Evolutionary conservation across 2,797 vertebrate species (phyloP).

Genomic region (Vultur gryphus): DNA sequence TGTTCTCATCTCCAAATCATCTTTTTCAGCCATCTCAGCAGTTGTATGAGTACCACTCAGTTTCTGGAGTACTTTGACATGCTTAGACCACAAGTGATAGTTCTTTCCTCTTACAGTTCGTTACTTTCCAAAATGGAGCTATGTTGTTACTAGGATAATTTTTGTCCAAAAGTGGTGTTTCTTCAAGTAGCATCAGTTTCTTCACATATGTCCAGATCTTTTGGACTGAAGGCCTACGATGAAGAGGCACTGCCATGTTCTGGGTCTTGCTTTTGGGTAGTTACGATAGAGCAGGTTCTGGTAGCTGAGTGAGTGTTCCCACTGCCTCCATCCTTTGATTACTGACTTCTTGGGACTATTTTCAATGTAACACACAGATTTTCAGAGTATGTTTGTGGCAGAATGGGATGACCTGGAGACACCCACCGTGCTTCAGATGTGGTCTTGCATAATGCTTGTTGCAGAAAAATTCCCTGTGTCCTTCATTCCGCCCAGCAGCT

Average conservation of each 20-base stretch:
- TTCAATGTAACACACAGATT: background rate
- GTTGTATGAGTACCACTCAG: background rate
- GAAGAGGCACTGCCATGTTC: background rate
- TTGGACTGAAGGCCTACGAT: background rate
- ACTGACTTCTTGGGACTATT: background rate
- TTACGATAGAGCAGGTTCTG: background rate
- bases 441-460: background rate
- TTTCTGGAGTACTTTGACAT: background rate
- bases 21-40: background rate
- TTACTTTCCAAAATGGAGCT: background rate
- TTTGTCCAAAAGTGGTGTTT: background rate
- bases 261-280: background rate
- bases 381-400: background rate
- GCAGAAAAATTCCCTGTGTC: background rate
- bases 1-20: background rate
- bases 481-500: background rate
- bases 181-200: background rate
- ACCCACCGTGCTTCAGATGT: background rate
- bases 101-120: background rate
- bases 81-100: background rate
- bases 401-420: background rate
- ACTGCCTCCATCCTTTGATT: background rate
- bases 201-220: background rate
- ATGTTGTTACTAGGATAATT: background rate
- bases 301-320: background rate